A percentile compares a stretch with the other conserved stretches of the same genome.
Conservation (phyloP, 2,888 invertebrate species). For the Lycaena phlaeas region DNA sequence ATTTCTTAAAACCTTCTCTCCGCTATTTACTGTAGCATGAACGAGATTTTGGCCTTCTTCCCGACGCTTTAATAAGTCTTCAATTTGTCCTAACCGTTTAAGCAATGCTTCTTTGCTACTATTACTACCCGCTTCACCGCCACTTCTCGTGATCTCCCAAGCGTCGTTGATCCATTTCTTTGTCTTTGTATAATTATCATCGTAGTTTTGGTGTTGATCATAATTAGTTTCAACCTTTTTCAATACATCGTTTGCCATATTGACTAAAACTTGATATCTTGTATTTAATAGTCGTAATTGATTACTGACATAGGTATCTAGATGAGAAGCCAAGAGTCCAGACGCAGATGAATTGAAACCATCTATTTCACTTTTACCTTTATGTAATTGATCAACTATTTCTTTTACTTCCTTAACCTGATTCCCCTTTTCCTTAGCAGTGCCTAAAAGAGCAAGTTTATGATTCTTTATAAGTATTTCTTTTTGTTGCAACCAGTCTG, state of each 20-base stretch:
- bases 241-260: slow-evolving; percentile 89
- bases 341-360: slow-evolving; percentile 86
- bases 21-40: slow-evolving; percentile 89
- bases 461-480: slow-evolving; percentile 93
- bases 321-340: slow-evolving; percentile 83
- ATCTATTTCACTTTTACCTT: slow-evolving; percentile 87
- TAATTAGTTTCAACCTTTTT: slow-evolving; percentile 92
- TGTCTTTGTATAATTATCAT: slow-evolving; percentile 82
- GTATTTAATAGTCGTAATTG: slow-evolving; percentile 90
- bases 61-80: slow-evolving; percentile 84
- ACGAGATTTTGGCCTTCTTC: slow-evolving; percentile 91
- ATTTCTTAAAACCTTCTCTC: slow-evolving; percentile 90
- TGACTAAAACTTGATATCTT: slow-evolving; percentile 89
- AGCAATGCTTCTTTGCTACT: slow-evolving; percentile 89
- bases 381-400: slow-evolving; percentile 80
- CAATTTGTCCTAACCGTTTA: slow-evolving; percentile 82
- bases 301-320: slow-evolving; percentile 90
- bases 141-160: slow-evolving; percentile 84
- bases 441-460: slow-evolving; percentile 86
- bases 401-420: slow-evolving; percentile 88
- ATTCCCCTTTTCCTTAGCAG: slow-evolving; percentile 85
- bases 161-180: slow-evolving; percentile 91
- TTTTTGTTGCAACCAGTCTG: slow-evolving; percentile 94
- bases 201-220: slow-evolving; percentile 88
- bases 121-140: slow-evolving; percentile 84